Conservation (phyloP, 2,113 vertebrate genomes). For the Carettochelys insculpta region DNA sequence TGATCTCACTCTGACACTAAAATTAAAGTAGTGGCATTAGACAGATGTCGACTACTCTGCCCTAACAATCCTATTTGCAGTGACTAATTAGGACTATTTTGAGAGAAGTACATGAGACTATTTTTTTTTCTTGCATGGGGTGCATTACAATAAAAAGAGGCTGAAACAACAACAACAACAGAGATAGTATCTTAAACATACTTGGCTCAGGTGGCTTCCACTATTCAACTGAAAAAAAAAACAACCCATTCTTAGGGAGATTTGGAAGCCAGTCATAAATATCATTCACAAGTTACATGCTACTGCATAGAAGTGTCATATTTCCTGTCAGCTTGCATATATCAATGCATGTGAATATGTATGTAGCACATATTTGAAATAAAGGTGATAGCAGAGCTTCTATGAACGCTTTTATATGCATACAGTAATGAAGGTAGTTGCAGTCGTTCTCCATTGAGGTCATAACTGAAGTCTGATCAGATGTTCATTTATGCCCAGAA, state of each 20-base stretch:
- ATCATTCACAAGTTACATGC: background rate
- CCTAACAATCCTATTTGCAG: constrained; percentile 18
- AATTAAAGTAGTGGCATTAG: background rate
- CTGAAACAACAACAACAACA: background rate
- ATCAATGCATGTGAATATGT: background rate
- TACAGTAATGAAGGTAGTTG: background rate
- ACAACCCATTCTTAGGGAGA: background rate
- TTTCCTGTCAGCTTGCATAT: background rate
- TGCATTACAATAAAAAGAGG: constrained; percentile 3
- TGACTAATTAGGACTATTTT: constrained; percentile 29
- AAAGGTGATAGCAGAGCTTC: background rate
- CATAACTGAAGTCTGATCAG: background rate
- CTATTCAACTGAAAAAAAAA: background rate
- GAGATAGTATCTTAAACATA: background rate
- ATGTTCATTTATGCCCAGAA: constrained; percentile 27
- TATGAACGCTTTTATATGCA: constrained; percentile 9
- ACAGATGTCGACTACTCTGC: background rate
- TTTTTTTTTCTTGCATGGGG: background rate
- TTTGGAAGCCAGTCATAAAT: background rate
- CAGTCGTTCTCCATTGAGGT: constrained; percentile 37
- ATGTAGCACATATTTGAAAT: background rate
- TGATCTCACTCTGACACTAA: constrained; percentile 14
- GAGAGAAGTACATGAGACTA: background rate
- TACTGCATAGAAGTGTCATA: background rate
- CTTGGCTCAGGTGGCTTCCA: background rate